Percentiles rank a stretch among this genome's conserved stretches.
These are phyloP conservation scores for Smittia sp. DNA, from an alignment of 2,888 invertebrate genomes.

Conservation along the genomic window DNA sequence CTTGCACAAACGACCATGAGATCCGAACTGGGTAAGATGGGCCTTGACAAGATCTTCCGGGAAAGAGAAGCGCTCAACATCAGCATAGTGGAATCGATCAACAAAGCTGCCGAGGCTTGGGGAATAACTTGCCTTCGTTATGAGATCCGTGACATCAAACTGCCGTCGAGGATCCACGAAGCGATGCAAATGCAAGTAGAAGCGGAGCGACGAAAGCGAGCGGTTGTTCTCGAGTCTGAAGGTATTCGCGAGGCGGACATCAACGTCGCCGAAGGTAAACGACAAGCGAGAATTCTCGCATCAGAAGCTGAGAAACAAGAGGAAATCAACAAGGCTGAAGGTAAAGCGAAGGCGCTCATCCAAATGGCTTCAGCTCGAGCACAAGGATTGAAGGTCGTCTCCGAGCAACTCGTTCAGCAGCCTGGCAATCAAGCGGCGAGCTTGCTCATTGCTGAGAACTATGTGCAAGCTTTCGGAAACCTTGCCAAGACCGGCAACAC, in stretches of 20 bases:
- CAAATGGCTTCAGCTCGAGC: slow-evolving; percentile 91
- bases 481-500: slow-evolving; percentile 93
- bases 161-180: slow-evolving; percentile 89
- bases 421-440: slow-evolving; percentile 86
- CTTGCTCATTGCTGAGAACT: slow-evolving; percentile 90
- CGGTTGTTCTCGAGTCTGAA: slow-evolving; percentile 96
- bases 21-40: slow-evolving; percentile 96
- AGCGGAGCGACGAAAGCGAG: slow-evolving; percentile 94
- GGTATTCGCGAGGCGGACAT: slow-evolving; percentile 89
- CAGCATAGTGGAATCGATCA: slow-evolving; percentile 92
- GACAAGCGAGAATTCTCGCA: slow-evolving; percentile 84
- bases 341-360: slow-evolving; percentile 87
- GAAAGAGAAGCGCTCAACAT: slow-evolving; percentile 95
- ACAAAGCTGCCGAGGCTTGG: slow-evolving; percentile 98
- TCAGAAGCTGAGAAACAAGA: slow-evolving; percentile 96
- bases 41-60: slow-evolving; percentile 92
- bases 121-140: slow-evolving; percentile 94
- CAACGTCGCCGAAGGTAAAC: slow-evolving; percentile 96
- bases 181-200: slow-evolving; percentile 99
- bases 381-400: slow-evolving; percentile 74
- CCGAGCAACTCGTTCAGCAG: slow-evolving; percentile 57
- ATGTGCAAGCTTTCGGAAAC: slow-evolving; percentile 89
- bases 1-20: slow-evolving; percentile 99
- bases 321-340: slow-evolving; percentile 88
- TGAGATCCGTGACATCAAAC: slow-evolving; percentile 78